Percentiles rank a stretch among this genome's conserved stretches.
Evolutionary conservation across 1,140 invertebrate species (phyloP).

Genomic region (Drosophila tristis): DNA sequence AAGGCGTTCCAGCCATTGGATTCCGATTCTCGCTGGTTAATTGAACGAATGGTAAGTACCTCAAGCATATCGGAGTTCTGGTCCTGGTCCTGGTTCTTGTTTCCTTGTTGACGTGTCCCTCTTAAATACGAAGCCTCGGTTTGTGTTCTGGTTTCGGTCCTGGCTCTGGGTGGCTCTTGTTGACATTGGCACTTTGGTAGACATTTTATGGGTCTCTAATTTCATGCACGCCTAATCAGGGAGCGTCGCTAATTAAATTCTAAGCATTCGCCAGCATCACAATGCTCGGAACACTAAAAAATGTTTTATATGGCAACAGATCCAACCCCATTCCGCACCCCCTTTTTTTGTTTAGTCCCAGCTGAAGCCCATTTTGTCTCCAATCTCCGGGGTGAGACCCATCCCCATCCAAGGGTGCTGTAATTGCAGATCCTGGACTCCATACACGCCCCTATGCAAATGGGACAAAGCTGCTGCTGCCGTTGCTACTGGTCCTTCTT

Average conservation of each 20-base stretch:
- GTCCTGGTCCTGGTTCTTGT: no score
- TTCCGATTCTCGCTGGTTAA: no score
- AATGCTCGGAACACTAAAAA: slow-evolving; percentile 63
- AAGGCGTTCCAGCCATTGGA: no score
- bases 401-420: slow-evolving; percentile 43
- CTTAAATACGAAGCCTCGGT: no score
- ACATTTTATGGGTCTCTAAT: slow-evolving; percentile 53
- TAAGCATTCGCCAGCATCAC: slow-evolving; percentile 69
- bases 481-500: slow-evolving; percentile 25
- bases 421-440: slow-evolving; percentile 70
- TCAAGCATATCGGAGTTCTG: no score
- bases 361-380: background rate
- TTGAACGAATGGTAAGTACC: no score
- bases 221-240: slow-evolving; percentile 72
- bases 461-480: slow-evolving; percentile 41
- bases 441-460: slow-evolving; percentile 77
- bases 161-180: background rate
- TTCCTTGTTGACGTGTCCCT: slow-evolving; percentile 8
- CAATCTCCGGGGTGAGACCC: background rate
- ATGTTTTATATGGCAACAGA: slow-evolving; percentile 66
- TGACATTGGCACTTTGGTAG: slow-evolving; percentile 31
- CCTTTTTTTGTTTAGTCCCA: background rate
- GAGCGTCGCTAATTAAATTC: slow-evolving; percentile 80
- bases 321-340: background rate
- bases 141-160: slow-evolving; percentile 1